phyloP scores from a whole-genome alignment of 2,113 vertebrate genomes.

The Shinisaurus crocodilurus region DNA sequence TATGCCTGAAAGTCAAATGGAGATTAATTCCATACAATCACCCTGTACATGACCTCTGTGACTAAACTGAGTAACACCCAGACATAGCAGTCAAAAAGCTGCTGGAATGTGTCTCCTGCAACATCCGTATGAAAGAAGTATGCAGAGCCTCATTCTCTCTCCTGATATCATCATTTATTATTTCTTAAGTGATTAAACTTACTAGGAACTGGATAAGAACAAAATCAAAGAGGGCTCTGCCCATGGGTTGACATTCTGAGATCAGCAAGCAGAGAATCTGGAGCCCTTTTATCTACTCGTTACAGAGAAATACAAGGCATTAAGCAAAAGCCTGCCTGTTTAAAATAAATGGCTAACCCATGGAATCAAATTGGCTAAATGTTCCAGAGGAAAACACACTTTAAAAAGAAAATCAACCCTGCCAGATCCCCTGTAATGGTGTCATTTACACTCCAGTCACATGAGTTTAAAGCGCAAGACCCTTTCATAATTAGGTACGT shows the following conservation, averaged over 20 bases:
- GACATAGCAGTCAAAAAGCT: conserved; percentile 45
- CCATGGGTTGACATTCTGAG: neutral
- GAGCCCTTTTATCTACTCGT: conserved; percentile 43
- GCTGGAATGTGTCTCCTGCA: conserved; percentile 55
- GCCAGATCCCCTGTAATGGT: conserved; percentile 84
- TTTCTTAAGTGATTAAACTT: neutral
- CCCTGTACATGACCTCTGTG: conserved; percentile 45
- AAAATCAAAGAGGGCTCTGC: neutral
- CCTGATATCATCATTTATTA: conserved; percentile 47
- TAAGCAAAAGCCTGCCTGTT: neutral
- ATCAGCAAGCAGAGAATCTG: conserved; percentile 62
- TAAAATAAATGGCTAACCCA: conserved; percentile 45
- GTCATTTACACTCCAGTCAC: conserved; percentile 94
- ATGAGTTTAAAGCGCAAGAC: conserved; percentile 86
- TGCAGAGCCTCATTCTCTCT: conserved; percentile 56
- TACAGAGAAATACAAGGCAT: neutral
- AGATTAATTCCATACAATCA: conserved; percentile 49
- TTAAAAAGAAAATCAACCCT: conserved; percentile 75
- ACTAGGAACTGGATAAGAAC: neutral
- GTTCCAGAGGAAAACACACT: conserved; percentile 73
- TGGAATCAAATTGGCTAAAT: conserved; percentile 64
- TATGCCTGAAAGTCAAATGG: conserved; percentile 24
- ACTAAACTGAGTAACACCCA: conserved; percentile 62
- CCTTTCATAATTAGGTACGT: conserved; percentile 93
- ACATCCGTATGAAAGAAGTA: conserved; percentile 57